Evolutionary conservation across 2,113 vertebrate species (phyloP), one percentile per base, ranked within the genome.

Genomic region (Albula goreensis): DNA sequence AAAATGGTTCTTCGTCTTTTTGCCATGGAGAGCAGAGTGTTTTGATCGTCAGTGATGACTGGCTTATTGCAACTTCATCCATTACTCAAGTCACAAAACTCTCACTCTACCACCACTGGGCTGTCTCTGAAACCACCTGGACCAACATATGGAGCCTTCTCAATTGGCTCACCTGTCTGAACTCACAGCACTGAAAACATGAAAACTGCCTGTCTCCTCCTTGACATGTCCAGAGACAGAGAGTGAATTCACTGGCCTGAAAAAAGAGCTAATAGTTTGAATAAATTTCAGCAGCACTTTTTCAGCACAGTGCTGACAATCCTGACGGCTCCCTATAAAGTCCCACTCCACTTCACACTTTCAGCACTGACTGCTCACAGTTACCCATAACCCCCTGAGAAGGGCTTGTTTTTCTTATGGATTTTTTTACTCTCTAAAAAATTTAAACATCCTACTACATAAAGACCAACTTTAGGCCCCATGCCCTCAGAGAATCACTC

Each of bases 321-420:
- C 78, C 89, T 88, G 90, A 90, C 60, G 90, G 87, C 83, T 81
- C 81, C 90, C 88, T 90, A 85, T 92, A 90, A 91, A 85, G 70
- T 86, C 85, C 88, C 84, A 78, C 85, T 83, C 88, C 84, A 88
- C 70, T 25, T n/a, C 70, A 74, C n/a, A 31, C 70, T 74, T 31
- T 31, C 70, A 56, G 53, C 66, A 70, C 22, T 70, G 22, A 41
- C 31, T 31, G 78, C 50, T 53, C 80, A 86, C 89, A 84, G 87
- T 53, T 89, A 80, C 31, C 8, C 25, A 78, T 89, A 89, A 91
- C 88, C 87, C 82, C 70, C 11, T 60, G 48, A 84, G 89, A 89
- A 81, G 17, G 60, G 22, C 60, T 63, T 63, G 60, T 66, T 66
- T 66, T 19, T 66, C 60, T 66, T 66, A 66, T 49, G 90, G 86